These are phyloP conservation scores for Hirundichthys speculiger DNA, from an alignment of 2,113 vertebrate genomes.

Conservation along the genomic window DNA sequence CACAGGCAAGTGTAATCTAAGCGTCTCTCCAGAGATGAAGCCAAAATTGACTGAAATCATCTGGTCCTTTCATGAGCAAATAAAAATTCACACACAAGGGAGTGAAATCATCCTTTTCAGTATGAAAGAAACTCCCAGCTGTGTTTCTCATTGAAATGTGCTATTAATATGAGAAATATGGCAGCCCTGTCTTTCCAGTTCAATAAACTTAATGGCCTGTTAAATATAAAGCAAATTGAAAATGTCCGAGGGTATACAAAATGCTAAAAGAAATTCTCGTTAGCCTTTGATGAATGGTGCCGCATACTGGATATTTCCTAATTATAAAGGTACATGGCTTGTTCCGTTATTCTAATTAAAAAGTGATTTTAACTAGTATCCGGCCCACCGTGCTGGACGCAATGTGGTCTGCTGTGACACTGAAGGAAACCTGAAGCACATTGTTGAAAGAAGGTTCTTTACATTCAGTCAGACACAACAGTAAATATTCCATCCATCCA, in stretches of 20 bases:
- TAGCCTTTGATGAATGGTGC: neutral
- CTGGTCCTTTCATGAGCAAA: neutral
- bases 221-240: neutral
- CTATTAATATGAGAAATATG: too few relatives aligned
- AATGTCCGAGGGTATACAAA: neutral
- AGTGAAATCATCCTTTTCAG: too few relatives aligned
- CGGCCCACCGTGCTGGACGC: neutral
- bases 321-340: neutral
- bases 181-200: neutral
- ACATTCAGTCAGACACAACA: neutral
- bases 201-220: neutral
- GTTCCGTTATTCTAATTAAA: neutral
- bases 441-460: neutral
- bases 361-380: neutral
- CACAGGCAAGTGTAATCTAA: conserved; percentile 6
- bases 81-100: neutral
- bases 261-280: neutral
- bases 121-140: too few relatives aligned
- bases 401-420: neutral
- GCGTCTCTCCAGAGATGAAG: conserved; percentile 27
- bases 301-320: neutral
- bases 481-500: neutral
- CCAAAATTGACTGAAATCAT: conserved; percentile 17
- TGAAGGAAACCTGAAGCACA: neutral
- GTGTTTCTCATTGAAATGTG: too few relatives aligned